These are phyloP conservation scores for Onychostruthus taczanowskii DNA, from an alignment of 2,113 vertebrate genomes.

Conservation along the genomic window DNA sequence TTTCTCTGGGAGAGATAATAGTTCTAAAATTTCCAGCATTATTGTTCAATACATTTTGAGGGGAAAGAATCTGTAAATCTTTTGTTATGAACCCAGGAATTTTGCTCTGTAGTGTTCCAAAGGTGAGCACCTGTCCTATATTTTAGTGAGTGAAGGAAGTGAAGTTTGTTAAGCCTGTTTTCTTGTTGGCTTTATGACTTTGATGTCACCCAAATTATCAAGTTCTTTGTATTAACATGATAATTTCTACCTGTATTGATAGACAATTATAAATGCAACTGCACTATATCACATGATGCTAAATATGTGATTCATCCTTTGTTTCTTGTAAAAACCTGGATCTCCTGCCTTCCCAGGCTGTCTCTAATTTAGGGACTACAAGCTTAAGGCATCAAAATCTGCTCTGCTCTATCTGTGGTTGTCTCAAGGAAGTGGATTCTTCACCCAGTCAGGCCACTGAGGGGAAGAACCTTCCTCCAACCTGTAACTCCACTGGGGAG, in stretches of 20 bases:
- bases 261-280: not conserved
- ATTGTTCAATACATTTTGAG: not conserved
- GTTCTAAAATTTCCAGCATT: not conserved
- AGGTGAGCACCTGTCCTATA: not conserved
- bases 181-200: not conserved
- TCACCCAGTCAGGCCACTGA: not conserved
- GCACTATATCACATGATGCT: not conserved
- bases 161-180: not conserved
- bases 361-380: not conserved
- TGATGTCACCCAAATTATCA: not conserved
- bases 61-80: not conserved
- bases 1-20: not conserved
- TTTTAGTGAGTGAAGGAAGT: not conserved
- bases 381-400: slow-evolving; percentile 11
- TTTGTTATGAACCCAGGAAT: not conserved
- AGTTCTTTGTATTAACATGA: not conserved
- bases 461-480: not conserved
- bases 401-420: not conserved
- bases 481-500: not conserved
- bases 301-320: slow-evolving; percentile 19
- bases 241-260: slow-evolving; percentile 23
- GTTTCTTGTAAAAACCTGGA: not conserved
- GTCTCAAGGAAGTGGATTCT: not conserved
- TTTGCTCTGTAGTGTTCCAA: not conserved
- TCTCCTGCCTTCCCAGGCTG: slow-evolving; percentile 2